Percentiles rank a stretch among this genome's conserved stretches.
Conservation (phyloP, 2,888 invertebrate genomes). For the Syrista parreyssii region DNA sequence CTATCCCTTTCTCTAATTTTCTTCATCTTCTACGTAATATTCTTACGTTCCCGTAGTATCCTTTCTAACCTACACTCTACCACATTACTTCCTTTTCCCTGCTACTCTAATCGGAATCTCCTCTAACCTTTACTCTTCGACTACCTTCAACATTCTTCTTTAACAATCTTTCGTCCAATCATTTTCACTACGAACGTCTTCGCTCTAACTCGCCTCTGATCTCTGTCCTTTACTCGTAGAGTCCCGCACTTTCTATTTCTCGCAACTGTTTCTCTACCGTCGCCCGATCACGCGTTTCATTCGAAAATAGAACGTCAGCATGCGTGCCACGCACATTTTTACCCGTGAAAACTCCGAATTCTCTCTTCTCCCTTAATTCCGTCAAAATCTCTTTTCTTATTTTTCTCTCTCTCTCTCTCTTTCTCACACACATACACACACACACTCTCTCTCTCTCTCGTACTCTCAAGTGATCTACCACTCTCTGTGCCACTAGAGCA, state of each 20-base stretch:
- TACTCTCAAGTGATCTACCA: neutral
- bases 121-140: neutral
- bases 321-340: conserved; percentile 56
- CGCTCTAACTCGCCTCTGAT: conserved; percentile 10
- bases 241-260: conserved; percentile 17
- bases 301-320: conserved; percentile 60
- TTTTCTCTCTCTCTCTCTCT: conserved; percentile 23
- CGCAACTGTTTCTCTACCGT: conserved; percentile 31
- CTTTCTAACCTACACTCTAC: conserved; percentile 11
- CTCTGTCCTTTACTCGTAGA: conserved; percentile 12
- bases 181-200: neutral
- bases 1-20: conserved; percentile 9
- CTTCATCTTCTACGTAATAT: neutral
- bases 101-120: conserved; percentile 15
- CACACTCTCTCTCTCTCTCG: neutral
- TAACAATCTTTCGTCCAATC: neutral
- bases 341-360: conserved; percentile 53
- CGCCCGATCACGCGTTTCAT: conserved; percentile 54
- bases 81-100: conserved; percentile 8
- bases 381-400: conserved; percentile 14
- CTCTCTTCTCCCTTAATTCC: conserved; percentile 29
- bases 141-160: conserved; percentile 10
- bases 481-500: neutral
- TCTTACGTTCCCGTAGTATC: conserved; percentile 1
- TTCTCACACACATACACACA: no score